These are phyloP conservation scores for Dendroctonus ponderosae DNA, from an alignment of 1,140 invertebrate genomes.

Conservation along the genomic window DNA sequence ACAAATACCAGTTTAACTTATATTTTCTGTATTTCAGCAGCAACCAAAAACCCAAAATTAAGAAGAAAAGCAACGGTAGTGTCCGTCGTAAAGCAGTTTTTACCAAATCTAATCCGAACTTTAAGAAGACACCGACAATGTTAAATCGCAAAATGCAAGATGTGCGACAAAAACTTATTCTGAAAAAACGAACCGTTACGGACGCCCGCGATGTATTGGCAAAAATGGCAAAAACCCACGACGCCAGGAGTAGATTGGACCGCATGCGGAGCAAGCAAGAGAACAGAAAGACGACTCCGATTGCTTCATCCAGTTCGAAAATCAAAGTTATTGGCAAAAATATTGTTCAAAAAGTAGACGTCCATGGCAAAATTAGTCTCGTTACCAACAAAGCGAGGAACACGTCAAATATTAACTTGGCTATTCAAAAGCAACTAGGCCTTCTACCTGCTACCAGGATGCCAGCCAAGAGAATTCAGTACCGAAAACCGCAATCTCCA, in stretches of 20 bases:
- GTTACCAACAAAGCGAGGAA: conserved; percentile 53
- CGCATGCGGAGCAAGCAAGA: conserved; percentile 50
- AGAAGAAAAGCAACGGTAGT: not conserved
- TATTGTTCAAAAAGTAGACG: conserved; percentile 55
- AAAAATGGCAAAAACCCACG: conserved; percentile 62
- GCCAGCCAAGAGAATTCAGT: conserved; percentile 21
- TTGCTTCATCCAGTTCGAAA: conserved; percentile 32
- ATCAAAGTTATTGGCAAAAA: conserved; percentile 46
- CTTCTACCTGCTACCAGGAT: conserved; percentile 33
- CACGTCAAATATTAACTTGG: conserved; percentile 44
- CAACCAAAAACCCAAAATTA: conserved; percentile 3
- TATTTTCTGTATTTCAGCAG: conserved; percentile 7
- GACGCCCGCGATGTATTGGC: conserved; percentile 71
- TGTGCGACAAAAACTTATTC: conserved; percentile 68
- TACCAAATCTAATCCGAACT: not conserved
- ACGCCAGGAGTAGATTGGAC: conserved; percentile 62
- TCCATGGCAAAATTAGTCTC: conserved; percentile 55
- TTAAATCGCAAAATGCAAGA: conserved; percentile 51
- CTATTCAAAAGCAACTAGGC: conserved; percentile 48
- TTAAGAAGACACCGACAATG: conserved; percentile 5
- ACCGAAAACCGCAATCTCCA: conserved; percentile 17
- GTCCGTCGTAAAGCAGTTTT: not conserved
- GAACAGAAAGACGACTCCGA: conserved; percentile 9
- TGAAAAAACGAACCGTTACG: conserved; percentile 64
- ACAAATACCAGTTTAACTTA: not conserved